Evolutionary conservation across 1,140 invertebrate genomes (phyloP), one percentile per base, ranked within the genome.

Genomic region (Drosophila bifasciata): DNA sequence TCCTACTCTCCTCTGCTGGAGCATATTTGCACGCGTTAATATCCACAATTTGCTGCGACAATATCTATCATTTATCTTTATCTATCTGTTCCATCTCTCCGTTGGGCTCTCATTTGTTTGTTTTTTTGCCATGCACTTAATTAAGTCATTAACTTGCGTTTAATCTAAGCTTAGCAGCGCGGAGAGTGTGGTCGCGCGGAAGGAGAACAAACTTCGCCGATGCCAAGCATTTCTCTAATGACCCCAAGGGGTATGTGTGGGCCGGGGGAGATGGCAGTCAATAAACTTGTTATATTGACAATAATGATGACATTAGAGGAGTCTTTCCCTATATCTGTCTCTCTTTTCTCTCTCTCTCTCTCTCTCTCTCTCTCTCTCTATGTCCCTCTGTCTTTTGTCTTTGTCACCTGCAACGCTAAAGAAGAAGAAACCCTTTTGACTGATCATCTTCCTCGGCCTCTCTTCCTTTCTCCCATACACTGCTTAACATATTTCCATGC

Each of bases 251-350:
- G 36, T 41, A 7, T 13, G 19, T 13, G 52, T 13, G 15, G 32
- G 41, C 0, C 3, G n/a, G 46, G 43, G 32, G 21, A 13, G 25
- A 11, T 16, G 32, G 40, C 68, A 74, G 74, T 73, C 83, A 86
- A 88, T 88, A 88, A 86, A 86, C 83, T 86, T 88, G 83, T 86
- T 86, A 86, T 86, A 86, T 85, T 88, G 83, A 83, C 83, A 83
- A 85, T 85, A 85, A 85, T 85, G 77, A 85, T 85, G 81, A 85
- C 81, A 86, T 85, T 85, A 80, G 81, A 85, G 73, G 59, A 58
- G 63, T 58, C 83, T 62, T 49, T 13, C 3, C 11, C 1, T 25
- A 25, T 25, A 7, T 4, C 11, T 13, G 11, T 13, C 11, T 36
- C 11, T 13, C 32, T n/a, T n/a, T n/a, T 36, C 11, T 5, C 3